Base-by-base conservation (phyloP, 2,113 vertebrate genomes). In the Progne subis region DNA sequence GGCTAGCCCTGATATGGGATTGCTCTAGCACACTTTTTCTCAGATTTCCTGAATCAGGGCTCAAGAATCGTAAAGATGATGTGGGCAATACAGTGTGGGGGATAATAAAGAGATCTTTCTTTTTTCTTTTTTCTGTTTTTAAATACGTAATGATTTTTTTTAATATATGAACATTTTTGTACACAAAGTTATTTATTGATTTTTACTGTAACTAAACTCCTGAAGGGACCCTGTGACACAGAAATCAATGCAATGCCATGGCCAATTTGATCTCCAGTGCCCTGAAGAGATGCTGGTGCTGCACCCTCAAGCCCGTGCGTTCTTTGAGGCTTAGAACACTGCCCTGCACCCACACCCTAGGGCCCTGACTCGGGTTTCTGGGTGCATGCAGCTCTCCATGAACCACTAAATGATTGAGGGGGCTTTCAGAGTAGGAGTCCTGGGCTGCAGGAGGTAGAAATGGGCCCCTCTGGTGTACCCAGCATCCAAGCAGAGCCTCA, bases 161-260 rank as follows among this genome's bases (percentile, higher is more conserved):
- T 11, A 92, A 95, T 44, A 71, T 8, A 77, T 74, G 25, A 91
- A 71, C 31, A 6, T 88, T 97, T 97, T 97, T 96, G 92, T 97
- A 95, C 1, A 17, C 18, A 18, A 75, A 71, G 44, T 72, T 96
- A 97, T 97, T 97, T 97, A 96, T 97, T 95, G 92, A 93, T 95
- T 97, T 94, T 93, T 86, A 56, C 52, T 64, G 43, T 68, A 92
- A 68, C 43, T 80, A 49, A 87, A 47, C 49, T 56, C 39, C 68
- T 83, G 46, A 83, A 75, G 52, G 82, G 71, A 70, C 39, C 25
- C 46, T 37, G 0, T 3, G 5, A 44, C 41, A n/a, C 56, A 93
- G 64, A 77, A 61, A 79, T 59, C 78, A 55, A 77, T 25, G 56
- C 87, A 82, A 21, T 8, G 19, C 37, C 9, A 3, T 2, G 21